Percentiles rank a stretch among this genome's conserved stretches.
phyloP scores from a whole-genome alignment of 2,888 invertebrate species.

The Aethes cnicana region DNA sequence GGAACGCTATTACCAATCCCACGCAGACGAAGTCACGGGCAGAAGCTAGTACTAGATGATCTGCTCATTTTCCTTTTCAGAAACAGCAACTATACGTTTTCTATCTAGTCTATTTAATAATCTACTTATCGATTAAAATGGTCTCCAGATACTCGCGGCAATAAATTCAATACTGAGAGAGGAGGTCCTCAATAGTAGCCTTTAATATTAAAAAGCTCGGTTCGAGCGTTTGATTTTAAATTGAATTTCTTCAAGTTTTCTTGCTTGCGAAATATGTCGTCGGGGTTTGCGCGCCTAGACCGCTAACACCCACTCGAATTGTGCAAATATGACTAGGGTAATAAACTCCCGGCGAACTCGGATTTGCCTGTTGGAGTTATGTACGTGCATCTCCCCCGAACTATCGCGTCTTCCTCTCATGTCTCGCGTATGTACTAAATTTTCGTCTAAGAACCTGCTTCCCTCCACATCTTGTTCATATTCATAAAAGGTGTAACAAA shows the following conservation, averaged over 20 bases:
- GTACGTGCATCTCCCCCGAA: slow-evolving; percentile 64
- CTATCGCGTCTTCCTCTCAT: slow-evolving; percentile 42
- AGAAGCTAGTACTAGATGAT: too few relatives aligned
- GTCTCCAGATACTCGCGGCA: too few relatives aligned
- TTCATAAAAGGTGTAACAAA: too few relatives aligned
- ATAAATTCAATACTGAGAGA: too few relatives aligned
- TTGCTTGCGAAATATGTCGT: slow-evolving; percentile 40
- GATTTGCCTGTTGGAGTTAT: slow-evolving; percentile 72
- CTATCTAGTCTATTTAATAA: too few relatives aligned
- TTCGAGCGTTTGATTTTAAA: slow-evolving; percentile 26
- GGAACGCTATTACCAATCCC: too few relatives aligned
- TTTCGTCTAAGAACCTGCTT: slow-evolving; percentile 55
- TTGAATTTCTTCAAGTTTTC: slow-evolving; percentile 32
- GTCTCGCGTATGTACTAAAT: slow-evolving; percentile 58
- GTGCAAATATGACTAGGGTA: slow-evolving; percentile 77
- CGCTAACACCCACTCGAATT: slow-evolving; percentile 69
- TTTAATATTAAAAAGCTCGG: background rate
- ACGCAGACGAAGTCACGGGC: too few relatives aligned
- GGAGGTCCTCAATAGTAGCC: too few relatives aligned
- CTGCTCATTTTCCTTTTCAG: too few relatives aligned
- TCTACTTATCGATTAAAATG: too few relatives aligned
- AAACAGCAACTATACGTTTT: too few relatives aligned
- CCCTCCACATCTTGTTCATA: slow-evolving; percentile 38
- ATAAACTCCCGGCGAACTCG: slow-evolving; percentile 70
- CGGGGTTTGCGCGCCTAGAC: slow-evolving; percentile 48